Evolutionary conservation across 2,113 vertebrate species (phyloP).

Genomic region (Ibidorhyncha struthersii): DNA sequence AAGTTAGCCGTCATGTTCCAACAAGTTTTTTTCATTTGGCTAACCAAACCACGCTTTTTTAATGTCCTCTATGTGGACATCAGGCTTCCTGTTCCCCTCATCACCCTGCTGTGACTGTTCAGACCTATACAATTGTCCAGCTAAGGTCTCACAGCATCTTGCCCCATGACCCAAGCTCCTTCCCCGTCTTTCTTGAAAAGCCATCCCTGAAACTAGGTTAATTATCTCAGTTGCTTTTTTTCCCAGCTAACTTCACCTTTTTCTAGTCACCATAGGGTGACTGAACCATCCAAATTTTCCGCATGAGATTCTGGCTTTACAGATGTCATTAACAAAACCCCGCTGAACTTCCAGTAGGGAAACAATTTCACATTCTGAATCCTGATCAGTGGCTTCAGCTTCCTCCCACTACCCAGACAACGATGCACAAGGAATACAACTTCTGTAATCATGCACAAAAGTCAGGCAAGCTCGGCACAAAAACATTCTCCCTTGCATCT

Average conservation of each 20-base stretch:
- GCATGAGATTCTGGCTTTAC: not conserved
- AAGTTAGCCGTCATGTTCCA: not conserved
- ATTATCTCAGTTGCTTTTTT: not conserved
- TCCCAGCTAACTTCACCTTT: not conserved
- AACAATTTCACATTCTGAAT: not conserved
- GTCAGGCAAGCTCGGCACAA: not conserved
- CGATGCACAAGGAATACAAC: not conserved
- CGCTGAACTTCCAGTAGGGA: not conserved
- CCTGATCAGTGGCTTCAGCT: not conserved
- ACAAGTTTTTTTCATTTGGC: not conserved
- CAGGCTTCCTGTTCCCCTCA: not conserved
- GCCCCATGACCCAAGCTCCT: not conserved
- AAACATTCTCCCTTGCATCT: not conserved
- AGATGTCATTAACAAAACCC: not conserved
- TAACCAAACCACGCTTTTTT: not conserved
- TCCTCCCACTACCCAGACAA: not conserved
- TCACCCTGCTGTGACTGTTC: not conserved
- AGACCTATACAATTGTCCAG: not conserved
- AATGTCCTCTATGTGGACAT: not conserved
- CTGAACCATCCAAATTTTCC: not conserved
- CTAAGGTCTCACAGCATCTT: not conserved
- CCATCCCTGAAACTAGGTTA: not conserved
- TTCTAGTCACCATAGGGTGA: not conserved
- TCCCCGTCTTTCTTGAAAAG: not conserved
- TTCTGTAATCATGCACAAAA: not conserved